Conservation (phyloP, 37 sponge, comb jelly and placozoan species). For the Axinella damicornis region DNA sequence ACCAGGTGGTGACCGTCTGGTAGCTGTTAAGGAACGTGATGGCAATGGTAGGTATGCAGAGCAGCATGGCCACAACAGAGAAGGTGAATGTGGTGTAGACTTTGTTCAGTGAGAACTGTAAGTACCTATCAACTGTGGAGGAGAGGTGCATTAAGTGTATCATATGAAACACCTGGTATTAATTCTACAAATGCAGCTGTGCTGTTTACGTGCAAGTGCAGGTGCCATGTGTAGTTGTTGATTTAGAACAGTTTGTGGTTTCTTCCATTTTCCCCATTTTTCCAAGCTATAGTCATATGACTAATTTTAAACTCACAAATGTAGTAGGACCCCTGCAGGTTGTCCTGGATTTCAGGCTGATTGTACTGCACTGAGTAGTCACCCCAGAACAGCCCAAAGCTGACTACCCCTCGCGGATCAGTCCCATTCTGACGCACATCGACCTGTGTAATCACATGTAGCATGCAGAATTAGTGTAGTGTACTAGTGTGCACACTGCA, state of each 20-base stretch:
- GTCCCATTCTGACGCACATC: too few relatives aligned
- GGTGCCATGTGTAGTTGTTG: not conserved
- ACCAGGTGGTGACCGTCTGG: constrained; percentile 66
- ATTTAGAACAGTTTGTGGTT: too few relatives aligned
- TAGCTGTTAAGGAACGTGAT: constrained; percentile 77
- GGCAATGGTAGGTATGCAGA: constrained; percentile 27
- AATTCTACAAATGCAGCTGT: not conserved
- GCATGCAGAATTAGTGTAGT: too few relatives aligned
- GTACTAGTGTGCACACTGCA: too few relatives aligned
- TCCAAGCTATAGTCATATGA: too few relatives aligned
- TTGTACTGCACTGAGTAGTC: not conserved
- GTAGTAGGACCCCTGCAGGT: not conserved
- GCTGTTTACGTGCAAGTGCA: not conserved
- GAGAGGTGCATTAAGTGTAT: too few relatives aligned
- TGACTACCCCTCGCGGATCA: not conserved
- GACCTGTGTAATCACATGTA: too few relatives aligned
- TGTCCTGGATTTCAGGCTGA: not conserved
- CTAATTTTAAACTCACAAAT: too few relatives aligned
- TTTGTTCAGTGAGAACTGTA: constrained; percentile 6
- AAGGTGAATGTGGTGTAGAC: constrained; percentile 47
- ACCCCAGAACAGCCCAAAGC: constrained; percentile 43
- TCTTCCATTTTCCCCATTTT: too few relatives aligned
- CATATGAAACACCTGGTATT: too few relatives aligned
- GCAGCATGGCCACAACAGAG: constrained; percentile 40
- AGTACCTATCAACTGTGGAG: constrained; percentile 18